Evolutionary conservation across 2,113 vertebrate species (phyloP), one percentile per base, ranked within the genome.

Genomic region (Pungitius pungitius): DNA sequence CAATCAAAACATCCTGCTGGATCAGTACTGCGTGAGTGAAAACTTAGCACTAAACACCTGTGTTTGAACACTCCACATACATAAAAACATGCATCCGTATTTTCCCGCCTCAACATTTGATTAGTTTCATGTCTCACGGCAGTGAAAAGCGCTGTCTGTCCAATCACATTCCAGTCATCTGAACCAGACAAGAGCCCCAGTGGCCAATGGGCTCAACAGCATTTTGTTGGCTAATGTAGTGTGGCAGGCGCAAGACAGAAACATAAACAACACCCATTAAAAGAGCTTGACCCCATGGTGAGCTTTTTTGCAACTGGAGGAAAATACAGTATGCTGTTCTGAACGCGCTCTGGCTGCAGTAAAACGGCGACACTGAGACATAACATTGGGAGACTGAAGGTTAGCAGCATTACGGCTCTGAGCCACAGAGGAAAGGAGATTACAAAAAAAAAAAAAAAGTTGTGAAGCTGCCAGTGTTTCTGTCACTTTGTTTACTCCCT

Each of bases 181-280:
- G 76, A 86, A 68, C 83, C 59, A 69, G 62, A 86, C 84, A 83
- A 83, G 73, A 80, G 77, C 82, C 65, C 62, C 45, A 42, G 52
- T 77, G 33, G 74, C 82, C 77, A 70, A 56, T 51, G 80, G 89
- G 80, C 82, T 73, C 39, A 1, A 22, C 77, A 71, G 78, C 57
- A 37, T 80, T 75, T 83, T 67, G 78, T 61, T 75, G 83, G 78
- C 80, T 88, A 89, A 92, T 82, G 71, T 68, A 66, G 66, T 86
- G 73, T 82, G 85, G 84, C 88, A 87, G 85, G 66, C 55, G 26
- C 69, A 85, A 83, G 84, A 86, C 70, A 72, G 74, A n/a, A n/a
- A 81, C 69, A 69, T 75, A 83, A 88, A 87, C 82, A 89, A 77
- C 81, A 71, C 57, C 75, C 80, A 86, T 90, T 84, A 90, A 69